Percentiles rank a stretch among this genome's conserved stretches.
Evolutionary conservation across 2,113 vertebrate genomes (phyloP).

Genomic region (Toxostoma redivivum): DNA sequence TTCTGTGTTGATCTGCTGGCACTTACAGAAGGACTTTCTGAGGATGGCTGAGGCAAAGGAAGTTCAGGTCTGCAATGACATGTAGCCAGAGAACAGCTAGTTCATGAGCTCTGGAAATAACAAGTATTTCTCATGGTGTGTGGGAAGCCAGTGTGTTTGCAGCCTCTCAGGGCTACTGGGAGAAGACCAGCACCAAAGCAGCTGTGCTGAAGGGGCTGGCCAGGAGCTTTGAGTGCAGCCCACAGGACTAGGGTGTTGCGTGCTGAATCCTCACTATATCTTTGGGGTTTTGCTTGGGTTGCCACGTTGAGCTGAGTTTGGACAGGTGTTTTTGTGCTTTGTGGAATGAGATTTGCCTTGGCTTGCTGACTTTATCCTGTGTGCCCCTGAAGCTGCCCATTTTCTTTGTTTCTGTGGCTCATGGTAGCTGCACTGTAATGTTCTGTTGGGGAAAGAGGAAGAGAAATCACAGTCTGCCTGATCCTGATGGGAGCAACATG

Average conservation of each 20-base stretch:
- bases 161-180: neutral
- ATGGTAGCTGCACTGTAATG: neutral
- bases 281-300: neutral
- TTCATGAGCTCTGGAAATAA: neutral
- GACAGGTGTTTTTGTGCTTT: neutral
- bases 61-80: neutral
- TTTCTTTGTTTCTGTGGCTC: neutral
- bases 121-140: fast-evolving
- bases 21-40: neutral
- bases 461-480: neutral
- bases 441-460: neutral
- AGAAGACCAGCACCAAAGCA: neutral
- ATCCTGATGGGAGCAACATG: neutral
- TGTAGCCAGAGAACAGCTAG: neutral
- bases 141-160: neutral
- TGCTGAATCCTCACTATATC: neutral
- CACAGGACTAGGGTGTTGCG: neutral
- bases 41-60: neutral
- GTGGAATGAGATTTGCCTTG: neutral
- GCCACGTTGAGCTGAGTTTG: neutral
- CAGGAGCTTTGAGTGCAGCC: neutral
- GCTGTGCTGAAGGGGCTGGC: fast-evolving
- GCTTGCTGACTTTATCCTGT: neutral
- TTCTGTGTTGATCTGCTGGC: neutral
- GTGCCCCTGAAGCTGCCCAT: neutral